Conservation (phyloP, 1,140 invertebrate species). For the Polypedilum pembai region DNA sequence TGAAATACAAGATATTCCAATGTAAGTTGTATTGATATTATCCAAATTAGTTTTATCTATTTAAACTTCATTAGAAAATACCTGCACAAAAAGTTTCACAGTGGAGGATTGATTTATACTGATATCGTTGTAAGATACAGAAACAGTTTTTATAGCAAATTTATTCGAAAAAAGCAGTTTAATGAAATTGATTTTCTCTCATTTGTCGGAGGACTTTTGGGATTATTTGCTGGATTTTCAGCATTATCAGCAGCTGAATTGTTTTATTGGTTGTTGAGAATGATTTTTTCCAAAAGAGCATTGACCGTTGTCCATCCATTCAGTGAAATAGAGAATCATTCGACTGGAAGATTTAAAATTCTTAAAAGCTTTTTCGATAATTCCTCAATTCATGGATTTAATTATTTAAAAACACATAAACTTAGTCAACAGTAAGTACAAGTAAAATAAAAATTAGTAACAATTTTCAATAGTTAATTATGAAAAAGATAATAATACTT, state of each 20-base stretch:
- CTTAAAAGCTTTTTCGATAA: neutral
- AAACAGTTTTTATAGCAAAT: neutral
- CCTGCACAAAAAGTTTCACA: neutral
- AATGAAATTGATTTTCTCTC: conserved; percentile 46
- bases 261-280: conserved; percentile 38
- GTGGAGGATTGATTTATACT: neutral
- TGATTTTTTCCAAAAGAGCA: neutral
- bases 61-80: neutral
- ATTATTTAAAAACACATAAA: neutral
- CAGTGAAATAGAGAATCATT: neutral
- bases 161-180: neutral
- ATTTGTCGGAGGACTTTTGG: conserved; percentile 51
- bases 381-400: neutral
- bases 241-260: conserved; percentile 50
- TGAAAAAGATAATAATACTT: too few relatives aligned
- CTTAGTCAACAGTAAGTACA: neutral
- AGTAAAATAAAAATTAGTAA: too few relatives aligned
- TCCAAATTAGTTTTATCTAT: neutral
- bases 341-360: neutral
- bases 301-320: neutral
- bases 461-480: too few relatives aligned
- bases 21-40: neutral
- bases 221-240: conserved; percentile 53
- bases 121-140: neutral
- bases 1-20: neutral